phyloP scores from a whole-genome alignment of 2,113 vertebrate genomes.

The Vombatus ursinus region DNA sequence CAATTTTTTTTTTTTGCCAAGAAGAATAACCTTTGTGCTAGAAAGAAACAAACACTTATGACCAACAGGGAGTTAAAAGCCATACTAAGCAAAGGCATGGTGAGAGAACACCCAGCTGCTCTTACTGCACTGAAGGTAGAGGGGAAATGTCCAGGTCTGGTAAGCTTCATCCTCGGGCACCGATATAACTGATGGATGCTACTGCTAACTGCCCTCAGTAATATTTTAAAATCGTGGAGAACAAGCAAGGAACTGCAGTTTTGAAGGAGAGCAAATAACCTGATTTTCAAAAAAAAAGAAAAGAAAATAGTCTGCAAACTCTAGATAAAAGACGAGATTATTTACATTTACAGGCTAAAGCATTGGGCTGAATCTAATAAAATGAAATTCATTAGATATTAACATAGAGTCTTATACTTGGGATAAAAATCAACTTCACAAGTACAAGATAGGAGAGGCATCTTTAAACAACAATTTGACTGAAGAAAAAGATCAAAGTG shows the following conservation, averaged over 20 bases:
- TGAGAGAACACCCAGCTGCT: background rate
- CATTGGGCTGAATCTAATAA: background rate
- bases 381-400: background rate
- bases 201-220: background rate
- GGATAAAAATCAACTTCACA: background rate
- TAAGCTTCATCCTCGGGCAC: background rate
- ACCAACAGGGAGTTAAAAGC: background rate
- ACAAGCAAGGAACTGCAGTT: background rate
- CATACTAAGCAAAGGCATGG: background rate
- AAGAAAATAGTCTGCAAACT: background rate
- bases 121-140: background rate
- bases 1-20: background rate
- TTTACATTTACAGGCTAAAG: background rate
- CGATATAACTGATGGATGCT: background rate
- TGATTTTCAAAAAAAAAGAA: background rate
- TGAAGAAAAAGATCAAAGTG: background rate
- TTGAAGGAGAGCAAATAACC: background rate
- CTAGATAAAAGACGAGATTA: background rate
- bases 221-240: background rate
- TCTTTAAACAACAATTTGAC: background rate
- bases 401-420: background rate
- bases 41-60: background rate
- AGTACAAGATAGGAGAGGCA: background rate
- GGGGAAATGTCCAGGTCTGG: background rate
- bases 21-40: background rate